A percentile compares a stretch with the other conserved stretches of the same genome.
These are phyloP conservation scores for Callionymus lyra DNA, from an alignment of 2,113 vertebrate genomes.

Conservation along the genomic window DNA sequence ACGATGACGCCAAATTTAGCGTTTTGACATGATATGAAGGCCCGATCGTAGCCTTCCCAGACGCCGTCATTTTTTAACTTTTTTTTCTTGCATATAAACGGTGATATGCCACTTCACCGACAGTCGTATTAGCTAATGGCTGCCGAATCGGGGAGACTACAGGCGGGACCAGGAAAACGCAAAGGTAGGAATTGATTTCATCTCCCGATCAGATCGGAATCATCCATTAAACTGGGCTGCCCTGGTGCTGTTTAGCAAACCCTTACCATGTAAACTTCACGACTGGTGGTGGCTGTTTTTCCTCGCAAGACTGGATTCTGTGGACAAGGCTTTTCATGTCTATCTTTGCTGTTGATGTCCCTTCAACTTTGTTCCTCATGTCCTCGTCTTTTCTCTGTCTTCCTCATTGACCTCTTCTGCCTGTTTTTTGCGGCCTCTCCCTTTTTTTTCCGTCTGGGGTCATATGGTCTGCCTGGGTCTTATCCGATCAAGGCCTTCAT, in stretches of 20 bases:
- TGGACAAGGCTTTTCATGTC: conserved; percentile 57
- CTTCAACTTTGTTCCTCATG: conserved; percentile 56
- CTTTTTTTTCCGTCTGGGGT: conserved; percentile 51
- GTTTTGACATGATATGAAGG: conserved; percentile 47
- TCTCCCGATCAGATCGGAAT: conserved; percentile 65
- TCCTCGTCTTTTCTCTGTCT: conserved; percentile 56
- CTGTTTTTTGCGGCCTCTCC: conserved; percentile 60
- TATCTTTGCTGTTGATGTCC: conserved; percentile 58
- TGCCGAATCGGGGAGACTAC: conserved; percentile 76
- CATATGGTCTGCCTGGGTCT: conserved; percentile 33
- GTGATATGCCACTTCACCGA: conserved; percentile 71
- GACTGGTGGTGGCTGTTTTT: conserved; percentile 65
- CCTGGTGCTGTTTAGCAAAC: conserved; percentile 56
- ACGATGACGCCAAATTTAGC: conserved; percentile 9
- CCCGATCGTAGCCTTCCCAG: conserved; percentile 50
- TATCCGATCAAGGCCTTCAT: conserved; percentile 55
- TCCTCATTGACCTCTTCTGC: conserved; percentile 60
- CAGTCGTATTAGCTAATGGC: conserved; percentile 74
- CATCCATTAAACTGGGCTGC: conserved; percentile 63
- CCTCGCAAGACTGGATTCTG: conserved; percentile 59
- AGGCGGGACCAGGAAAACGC: conserved; percentile 76
- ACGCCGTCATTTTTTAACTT: conserved; percentile 62
- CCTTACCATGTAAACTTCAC: conserved; percentile 57
- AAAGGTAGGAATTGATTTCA: conserved; percentile 72
- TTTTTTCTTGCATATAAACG: conserved; percentile 69